Evolutionary conservation across 2,888 invertebrate genomes (phyloP), one percentile per base, ranked within the genome.

Genomic region (Tiliacea citrago): DNA sequence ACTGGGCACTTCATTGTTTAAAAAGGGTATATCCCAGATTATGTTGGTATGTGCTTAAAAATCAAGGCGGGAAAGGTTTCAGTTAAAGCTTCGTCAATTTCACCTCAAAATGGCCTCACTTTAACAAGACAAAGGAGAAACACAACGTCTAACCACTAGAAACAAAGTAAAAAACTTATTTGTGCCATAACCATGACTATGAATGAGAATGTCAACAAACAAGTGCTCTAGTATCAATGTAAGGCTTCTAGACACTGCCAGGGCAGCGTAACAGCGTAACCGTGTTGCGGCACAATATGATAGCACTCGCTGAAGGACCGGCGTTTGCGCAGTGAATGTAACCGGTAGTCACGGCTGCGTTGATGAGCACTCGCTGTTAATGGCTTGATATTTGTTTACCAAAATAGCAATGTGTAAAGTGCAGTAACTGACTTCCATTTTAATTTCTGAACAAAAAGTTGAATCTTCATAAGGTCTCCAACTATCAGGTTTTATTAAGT

Each of bases 201-300:
- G 51, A 75, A 75, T 55, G 53, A 69, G 18, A 76, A 76, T 68
- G 49, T 70, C 62, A 67, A 70, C n/a, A 61, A 47, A 29, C 65
- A 69, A 66, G 62, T 67, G 35, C 66, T 66, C 18, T 3, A 68
- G 29, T 51, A 51, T 66, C 29, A 81, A 53, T 58, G 47, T 75
- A 62, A 75, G 45, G 67, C 62, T 69, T 53, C 62, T 71, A 77
- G 71, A 61, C 65, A 63, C 42, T 51, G 16, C 65, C 29, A 58
- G 8, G 55, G 45, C 39, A 12, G 21, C 61, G 49, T 70, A 66
- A 77, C 24, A 47, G 29, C 16, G 47, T 69, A 69, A 69, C 76
- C 55, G 62, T 68, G 63, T 78, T 78, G 79, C 63, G 29, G 57
- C 67, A 70, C 47, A 29, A 24, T 29, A 67, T 51, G 49, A 53